phyloP scores from a whole-genome alignment of 2,113 vertebrate species.

The Dromaius novaehollandiae region DNA sequence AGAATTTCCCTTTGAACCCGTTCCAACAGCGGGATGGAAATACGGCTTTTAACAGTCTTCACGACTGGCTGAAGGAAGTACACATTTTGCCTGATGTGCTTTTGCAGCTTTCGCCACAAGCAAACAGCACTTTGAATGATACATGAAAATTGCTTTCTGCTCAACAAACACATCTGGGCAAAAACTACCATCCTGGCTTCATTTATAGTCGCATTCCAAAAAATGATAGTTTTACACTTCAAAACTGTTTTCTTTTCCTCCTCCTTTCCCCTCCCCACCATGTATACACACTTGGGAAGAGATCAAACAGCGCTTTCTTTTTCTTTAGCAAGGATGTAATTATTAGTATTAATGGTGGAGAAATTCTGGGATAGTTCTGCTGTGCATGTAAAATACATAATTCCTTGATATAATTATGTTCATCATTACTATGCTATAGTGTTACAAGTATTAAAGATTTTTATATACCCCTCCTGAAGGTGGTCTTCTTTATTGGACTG shows the following conservation, averaged over 20 bases:
- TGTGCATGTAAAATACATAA: not conserved
- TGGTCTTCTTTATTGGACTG: not conserved
- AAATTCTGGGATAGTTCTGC: not conserved
- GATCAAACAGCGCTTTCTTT: not conserved
- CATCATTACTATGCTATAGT: not conserved
- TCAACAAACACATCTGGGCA: not conserved
- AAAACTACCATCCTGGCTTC: not conserved
- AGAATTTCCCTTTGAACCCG: not conserved
- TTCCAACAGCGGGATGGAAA: not conserved
- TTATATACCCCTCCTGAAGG: not conserved
- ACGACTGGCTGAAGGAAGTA: not conserved
- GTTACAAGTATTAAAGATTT: not conserved
- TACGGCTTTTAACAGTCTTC: not conserved
- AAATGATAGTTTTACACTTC: not conserved
- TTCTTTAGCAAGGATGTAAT: not conserved
- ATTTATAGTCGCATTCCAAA: not conserved
- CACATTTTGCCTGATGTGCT: not conserved
- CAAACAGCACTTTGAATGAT: not conserved
- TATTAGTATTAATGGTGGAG: not conserved
- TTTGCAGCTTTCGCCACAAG: not conserved
- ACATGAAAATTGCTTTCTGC: not conserved
- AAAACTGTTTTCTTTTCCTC: not conserved
- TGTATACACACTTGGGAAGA: not conserved
- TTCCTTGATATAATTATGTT: not conserved
- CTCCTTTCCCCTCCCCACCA: not conserved